Evolutionary conservation across 1,140 invertebrate species (phyloP).

Genomic region (Cyclina sinensis): DNA sequence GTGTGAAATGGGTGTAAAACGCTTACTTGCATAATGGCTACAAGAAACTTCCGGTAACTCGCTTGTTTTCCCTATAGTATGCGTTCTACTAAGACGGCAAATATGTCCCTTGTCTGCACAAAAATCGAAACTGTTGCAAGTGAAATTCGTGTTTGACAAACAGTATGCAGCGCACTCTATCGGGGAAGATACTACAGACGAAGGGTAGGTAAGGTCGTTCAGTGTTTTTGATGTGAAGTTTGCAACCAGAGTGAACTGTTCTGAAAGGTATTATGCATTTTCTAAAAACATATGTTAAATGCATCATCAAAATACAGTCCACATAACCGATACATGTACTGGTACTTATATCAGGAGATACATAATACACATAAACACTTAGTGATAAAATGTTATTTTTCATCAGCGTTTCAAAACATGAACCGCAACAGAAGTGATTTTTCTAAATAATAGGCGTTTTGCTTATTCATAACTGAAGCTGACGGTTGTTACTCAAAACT

Average conservation of each 20-base stretch:
- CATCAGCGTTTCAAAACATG: too few species aligned
- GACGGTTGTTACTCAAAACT: too few species aligned
- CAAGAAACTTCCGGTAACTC: constrained; percentile 63
- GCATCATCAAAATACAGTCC: too few species aligned
- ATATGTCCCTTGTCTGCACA: constrained; percentile 67
- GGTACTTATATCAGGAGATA: too few species aligned
- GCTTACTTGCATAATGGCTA: constrained; percentile 72
- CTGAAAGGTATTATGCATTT: constrained; percentile 63
- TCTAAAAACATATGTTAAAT: too few species aligned
- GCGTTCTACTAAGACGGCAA: constrained; percentile 73
- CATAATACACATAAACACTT: too few species aligned
- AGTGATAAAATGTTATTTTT: too few species aligned
- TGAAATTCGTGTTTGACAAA: constrained; percentile 70
- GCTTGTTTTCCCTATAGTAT: constrained; percentile 68
- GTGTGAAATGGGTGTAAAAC: background rate
- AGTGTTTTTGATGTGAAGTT: constrained; percentile 56
- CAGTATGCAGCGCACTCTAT: constrained; percentile 73
- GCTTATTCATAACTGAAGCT: too few species aligned
- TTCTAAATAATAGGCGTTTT: too few species aligned
- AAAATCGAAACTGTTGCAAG: constrained; percentile 78
- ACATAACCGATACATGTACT: too few species aligned
- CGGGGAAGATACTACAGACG: constrained; percentile 45
- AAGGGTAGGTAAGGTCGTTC: constrained; percentile 64
- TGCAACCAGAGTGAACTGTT: constrained; percentile 72
- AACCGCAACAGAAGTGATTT: too few species aligned